These are phyloP conservation scores for Chaetops frenatus DNA, from an alignment of 2,113 vertebrate genomes.

Conservation along the genomic window DNA sequence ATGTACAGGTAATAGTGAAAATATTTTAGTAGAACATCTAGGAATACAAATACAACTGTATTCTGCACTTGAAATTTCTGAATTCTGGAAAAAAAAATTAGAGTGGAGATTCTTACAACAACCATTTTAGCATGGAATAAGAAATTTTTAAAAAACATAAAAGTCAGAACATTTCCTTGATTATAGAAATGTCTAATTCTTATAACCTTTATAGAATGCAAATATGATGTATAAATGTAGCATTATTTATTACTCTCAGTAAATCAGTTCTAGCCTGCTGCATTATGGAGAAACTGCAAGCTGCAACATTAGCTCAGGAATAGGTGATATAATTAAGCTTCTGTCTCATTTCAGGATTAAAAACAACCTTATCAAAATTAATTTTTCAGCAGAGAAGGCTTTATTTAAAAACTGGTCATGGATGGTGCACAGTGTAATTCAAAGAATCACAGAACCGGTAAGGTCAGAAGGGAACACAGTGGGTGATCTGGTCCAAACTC, in stretches of 20 bases:
- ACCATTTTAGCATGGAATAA: neutral
- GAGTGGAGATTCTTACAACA: neutral
- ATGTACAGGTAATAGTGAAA: neutral
- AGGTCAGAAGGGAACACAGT: neutral
- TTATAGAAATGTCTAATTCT: neutral
- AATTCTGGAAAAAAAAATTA: neutral
- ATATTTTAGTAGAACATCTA: neutral
- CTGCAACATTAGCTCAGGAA: neutral
- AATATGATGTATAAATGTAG: neutral
- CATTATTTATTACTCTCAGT: neutral
- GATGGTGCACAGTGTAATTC: conserved; percentile 50
- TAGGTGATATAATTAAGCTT: conserved; percentile 33
- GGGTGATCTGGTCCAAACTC: neutral
- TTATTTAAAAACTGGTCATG: conserved; percentile 55
- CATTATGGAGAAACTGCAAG: neutral
- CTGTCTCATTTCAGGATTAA: conserved; percentile 45
- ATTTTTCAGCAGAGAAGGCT: conserved; percentile 13
- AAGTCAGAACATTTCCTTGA: neutral
- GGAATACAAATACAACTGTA: neutral
- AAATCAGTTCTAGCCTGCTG: neutral
- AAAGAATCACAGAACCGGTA: neutral
- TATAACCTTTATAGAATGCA: neutral
- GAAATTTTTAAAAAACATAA: neutral
- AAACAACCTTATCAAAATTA: conserved; percentile 37
- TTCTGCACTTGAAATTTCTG: neutral